phyloP scores from a whole-genome alignment of 2,113 vertebrate species.

The Cricetomys ansorgei region DNA sequence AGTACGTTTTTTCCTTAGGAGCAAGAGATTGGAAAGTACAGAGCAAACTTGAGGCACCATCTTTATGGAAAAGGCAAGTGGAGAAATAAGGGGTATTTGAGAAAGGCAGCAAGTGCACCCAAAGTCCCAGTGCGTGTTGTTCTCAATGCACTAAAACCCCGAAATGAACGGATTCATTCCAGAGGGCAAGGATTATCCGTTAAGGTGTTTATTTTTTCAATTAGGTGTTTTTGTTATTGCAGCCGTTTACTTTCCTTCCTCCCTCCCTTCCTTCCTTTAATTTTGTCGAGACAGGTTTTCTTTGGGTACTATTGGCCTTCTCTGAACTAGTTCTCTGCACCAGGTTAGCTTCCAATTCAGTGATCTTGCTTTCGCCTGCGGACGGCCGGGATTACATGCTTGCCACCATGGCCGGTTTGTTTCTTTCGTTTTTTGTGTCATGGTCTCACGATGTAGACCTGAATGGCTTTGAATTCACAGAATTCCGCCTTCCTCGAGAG shows the following conservation, averaged over 20 bases:
- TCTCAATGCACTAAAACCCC: background rate
- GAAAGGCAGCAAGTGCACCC: background rate
- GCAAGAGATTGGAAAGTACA: background rate
- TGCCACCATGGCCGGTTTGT: background rate
- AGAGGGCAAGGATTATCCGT: background rate
- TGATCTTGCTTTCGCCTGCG: background rate
- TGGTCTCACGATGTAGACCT: background rate
- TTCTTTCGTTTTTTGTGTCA: background rate
- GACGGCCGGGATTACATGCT: no score
- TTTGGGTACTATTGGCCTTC: no score
- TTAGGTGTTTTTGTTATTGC: background rate
- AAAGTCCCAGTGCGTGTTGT: no score
- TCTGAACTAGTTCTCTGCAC: no score
- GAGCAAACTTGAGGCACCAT: background rate
- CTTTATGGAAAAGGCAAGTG: background rate
- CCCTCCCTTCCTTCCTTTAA: no score
- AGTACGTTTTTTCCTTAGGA: background rate
- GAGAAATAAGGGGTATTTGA: rapidly evolving
- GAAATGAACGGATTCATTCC: background rate
- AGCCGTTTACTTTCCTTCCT: no score
- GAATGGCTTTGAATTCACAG: background rate
- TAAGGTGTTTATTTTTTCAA: background rate
- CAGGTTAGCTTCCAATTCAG: background rate
- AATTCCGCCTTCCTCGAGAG: background rate
- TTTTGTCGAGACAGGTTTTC: no score